phyloP scores from a whole-genome alignment of 2,888 invertebrate species.

The Dromius quadrimaculatus region DNA sequence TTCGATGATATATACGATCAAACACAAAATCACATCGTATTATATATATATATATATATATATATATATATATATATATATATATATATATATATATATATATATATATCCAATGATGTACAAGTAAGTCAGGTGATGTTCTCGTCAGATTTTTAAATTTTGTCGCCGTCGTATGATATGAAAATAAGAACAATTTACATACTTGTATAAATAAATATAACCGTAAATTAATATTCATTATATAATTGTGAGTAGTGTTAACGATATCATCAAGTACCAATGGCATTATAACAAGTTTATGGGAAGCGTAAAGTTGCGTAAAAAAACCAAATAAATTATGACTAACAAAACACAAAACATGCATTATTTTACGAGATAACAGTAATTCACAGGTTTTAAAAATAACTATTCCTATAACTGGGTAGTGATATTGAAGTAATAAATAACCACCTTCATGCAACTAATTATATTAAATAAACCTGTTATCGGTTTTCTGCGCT shows the following conservation, averaged over 20 bases:
- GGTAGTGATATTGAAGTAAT: conserved; percentile 22
- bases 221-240: no score
- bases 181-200: no score
- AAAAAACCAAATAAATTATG: conserved; percentile 23
- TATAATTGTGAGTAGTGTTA: neutral
- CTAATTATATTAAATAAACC: conserved; percentile 39
- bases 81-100: no score
- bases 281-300: neutral
- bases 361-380: conserved; percentile 9
- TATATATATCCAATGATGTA: no score
- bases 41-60: no score
- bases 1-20: no score
- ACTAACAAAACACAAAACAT: conserved; percentile 18
- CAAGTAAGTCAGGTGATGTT: no score
- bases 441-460: conserved; percentile 31
- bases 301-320: neutral
- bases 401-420: conserved; percentile 18
- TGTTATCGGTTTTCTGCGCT: conserved; percentile 27
- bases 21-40: no score
- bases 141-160: no score
- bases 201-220: no score
- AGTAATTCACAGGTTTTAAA: conserved; percentile 22
- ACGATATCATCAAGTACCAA: neutral
- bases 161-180: no score
- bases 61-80: no score